phyloP scores from a whole-genome alignment of 2,797 vertebrate genomes.

The Sebastes vulpes region DNA sequence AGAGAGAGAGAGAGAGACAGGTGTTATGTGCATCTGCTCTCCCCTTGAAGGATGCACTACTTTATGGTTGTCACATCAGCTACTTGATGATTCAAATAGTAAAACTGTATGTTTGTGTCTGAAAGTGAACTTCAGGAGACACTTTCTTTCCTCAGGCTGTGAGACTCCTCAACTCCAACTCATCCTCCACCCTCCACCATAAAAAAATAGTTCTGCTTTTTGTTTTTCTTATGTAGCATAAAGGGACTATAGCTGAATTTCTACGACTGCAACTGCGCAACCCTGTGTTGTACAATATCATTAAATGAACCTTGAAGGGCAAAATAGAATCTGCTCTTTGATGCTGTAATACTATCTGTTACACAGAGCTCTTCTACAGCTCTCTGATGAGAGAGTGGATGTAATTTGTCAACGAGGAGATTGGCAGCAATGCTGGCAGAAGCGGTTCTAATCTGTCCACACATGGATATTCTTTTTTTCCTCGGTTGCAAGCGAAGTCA shows the following conservation, averaged over 20 bases:
- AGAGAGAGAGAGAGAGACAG: neutral
- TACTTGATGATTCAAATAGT: neutral
- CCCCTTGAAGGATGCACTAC: neutral
- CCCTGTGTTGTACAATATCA: neutral
- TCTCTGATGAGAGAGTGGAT: constrained; percentile 20
- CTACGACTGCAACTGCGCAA: no score
- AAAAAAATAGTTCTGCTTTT: neutral
- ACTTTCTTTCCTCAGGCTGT: neutral
- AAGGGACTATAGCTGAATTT: neutral
- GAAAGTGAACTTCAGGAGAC: neutral
- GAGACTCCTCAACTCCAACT: neutral
- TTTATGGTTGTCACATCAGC: neutral
- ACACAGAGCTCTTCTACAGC: constrained; percentile 8
- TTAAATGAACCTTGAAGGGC: neutral
- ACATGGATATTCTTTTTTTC: no score
- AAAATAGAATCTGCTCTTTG: constrained; percentile 21
- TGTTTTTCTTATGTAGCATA: neutral
- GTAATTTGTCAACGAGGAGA: constrained; percentile 30
- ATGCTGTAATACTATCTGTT: constrained; percentile 38
- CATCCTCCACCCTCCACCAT: neutral
- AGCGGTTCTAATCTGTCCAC: neutral
- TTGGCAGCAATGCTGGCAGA: neutral
- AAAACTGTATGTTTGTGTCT: neutral
- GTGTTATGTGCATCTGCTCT: neutral
- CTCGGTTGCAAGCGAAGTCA: neutral